Evolutionary conservation across 37 sponge, comb jelly and placozoan genomes (phyloP).

Genomic region (Lycopodina hypogea): DNA sequence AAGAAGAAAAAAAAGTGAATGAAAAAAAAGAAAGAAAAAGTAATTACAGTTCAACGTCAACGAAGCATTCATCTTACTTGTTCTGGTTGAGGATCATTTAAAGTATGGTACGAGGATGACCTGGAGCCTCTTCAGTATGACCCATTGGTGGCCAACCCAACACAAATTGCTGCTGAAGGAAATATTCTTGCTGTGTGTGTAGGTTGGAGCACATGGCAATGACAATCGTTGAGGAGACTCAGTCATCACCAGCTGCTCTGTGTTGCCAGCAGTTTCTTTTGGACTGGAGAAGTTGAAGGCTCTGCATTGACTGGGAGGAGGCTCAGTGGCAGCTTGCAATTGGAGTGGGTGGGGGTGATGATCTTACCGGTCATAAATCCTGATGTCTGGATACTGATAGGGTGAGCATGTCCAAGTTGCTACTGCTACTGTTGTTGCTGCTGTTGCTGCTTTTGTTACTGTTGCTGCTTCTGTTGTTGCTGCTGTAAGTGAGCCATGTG

Average conservation of each 20-base stretch:
- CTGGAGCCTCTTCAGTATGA: background rate
- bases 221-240: constrained; percentile 7
- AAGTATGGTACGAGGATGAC: constrained; percentile 12
- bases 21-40: no score
- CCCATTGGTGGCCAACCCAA: constrained; percentile 1
- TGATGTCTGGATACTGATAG: background rate
- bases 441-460: constrained; percentile 10
- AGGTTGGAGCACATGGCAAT: constrained; percentile 11
- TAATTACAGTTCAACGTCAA: no score
- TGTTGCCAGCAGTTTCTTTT: constrained; percentile 19
- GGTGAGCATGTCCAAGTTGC: background rate
- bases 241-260: background rate
- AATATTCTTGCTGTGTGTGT: background rate
- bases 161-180: constrained; percentile 1
- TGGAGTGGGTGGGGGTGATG: constrained; percentile 1
- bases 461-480: background rate
- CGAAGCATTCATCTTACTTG: no score
- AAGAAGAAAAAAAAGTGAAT: no score
- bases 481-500: constrained; percentile 26
- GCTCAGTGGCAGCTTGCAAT: background rate
- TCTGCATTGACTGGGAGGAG: background rate
- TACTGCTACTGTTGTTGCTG: constrained; percentile 6
- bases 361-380: background rate
- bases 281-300: constrained; percentile 42
- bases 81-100: constrained; percentile 30